Evolutionary conservation across 1,140 invertebrate species (phyloP).

Genomic region (Diploscapter pachys): DNA sequence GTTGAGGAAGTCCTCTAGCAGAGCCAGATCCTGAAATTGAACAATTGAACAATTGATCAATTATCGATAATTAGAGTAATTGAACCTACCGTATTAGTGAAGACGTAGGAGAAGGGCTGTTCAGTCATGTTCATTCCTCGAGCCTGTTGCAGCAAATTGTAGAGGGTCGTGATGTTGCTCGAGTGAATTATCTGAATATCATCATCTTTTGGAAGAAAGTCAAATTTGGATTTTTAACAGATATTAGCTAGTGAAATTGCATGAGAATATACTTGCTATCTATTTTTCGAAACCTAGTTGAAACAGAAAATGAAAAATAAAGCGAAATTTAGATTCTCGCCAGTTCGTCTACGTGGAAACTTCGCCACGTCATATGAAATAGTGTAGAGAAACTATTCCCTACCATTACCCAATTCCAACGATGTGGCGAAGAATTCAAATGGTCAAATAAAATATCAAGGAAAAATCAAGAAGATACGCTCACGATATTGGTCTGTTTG

Average conservation of each 20-base stretch:
- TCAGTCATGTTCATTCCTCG: conserved; percentile 52
- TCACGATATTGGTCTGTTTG: conserved; percentile 52
- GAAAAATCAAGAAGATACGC: conserved; percentile 1
- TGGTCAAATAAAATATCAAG: too few relatives aligned
- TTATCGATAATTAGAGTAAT: not conserved
- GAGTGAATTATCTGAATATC: conserved; percentile 49
- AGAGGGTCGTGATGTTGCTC: conserved; percentile 46
- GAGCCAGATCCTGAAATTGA: conserved; percentile 46
- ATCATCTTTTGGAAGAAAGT: not conserved
- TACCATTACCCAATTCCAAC: too few relatives aligned
- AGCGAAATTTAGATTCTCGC: too few relatives aligned
- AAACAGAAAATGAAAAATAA: not conserved
- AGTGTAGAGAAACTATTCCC: too few relatives aligned
- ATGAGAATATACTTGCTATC: not conserved
- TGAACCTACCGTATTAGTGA: conserved; percentile 47
- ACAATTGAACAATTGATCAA: not conserved
- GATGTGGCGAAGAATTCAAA: too few relatives aligned
- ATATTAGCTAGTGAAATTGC: conserved; percentile 3
- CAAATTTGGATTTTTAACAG: not conserved
- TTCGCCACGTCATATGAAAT: too few relatives aligned
- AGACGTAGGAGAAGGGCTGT: conserved; percentile 48
- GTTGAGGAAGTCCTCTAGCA: conserved; percentile 51
- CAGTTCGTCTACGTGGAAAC: too few relatives aligned
- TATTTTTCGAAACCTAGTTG: not conserved
- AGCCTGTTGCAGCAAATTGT: conserved; percentile 46